Conservation (phyloP, 2,113 vertebrate species). For the Hepsetus odoe region DNA sequence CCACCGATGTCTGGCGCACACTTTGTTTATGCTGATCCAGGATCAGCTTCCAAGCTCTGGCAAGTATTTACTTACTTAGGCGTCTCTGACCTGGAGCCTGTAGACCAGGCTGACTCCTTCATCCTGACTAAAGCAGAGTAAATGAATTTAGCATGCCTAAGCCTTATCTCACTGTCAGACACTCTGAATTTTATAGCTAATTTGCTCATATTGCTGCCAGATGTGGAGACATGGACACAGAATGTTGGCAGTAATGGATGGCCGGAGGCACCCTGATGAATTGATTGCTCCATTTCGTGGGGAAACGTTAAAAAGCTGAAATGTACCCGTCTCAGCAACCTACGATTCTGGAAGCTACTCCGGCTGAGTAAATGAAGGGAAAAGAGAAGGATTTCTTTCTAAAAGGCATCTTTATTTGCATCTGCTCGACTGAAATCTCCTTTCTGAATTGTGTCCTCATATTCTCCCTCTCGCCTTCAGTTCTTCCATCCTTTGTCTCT, state of each 20-base stretch:
- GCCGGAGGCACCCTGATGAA: constrained; percentile 59
- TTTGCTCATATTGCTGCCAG: constrained; percentile 84
- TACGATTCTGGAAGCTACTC: too few species aligned
- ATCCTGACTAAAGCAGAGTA: constrained; percentile 66
- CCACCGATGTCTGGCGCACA: constrained; percentile 69
- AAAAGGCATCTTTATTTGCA: background rate
- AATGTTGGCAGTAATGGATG: constrained; percentile 70
- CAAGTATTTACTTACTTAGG: constrained; percentile 4
- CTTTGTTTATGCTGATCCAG: constrained; percentile 44
- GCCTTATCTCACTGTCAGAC: constrained; percentile 79
- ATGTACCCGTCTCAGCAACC: background rate
- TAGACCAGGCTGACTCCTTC: constrained; percentile 46
- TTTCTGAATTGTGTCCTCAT: background rate
- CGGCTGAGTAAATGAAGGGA: too few species aligned
- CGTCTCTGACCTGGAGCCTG: constrained; percentile 55
- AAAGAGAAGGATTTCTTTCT: background rate
- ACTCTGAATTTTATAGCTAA: constrained; percentile 77
- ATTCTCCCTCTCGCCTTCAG: constrained; percentile 23
- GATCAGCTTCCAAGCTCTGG: constrained; percentile 54
- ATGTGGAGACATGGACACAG: constrained; percentile 80
- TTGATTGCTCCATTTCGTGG: constrained; percentile 59
- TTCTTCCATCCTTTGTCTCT: constrained; percentile 54
- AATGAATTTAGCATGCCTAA: constrained; percentile 74
- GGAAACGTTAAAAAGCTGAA: constrained; percentile 42
- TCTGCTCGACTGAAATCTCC: background rate